Base-by-base conservation (phyloP, 2,888 invertebrate genomes). In the Drosophila eohydei region DNA sequence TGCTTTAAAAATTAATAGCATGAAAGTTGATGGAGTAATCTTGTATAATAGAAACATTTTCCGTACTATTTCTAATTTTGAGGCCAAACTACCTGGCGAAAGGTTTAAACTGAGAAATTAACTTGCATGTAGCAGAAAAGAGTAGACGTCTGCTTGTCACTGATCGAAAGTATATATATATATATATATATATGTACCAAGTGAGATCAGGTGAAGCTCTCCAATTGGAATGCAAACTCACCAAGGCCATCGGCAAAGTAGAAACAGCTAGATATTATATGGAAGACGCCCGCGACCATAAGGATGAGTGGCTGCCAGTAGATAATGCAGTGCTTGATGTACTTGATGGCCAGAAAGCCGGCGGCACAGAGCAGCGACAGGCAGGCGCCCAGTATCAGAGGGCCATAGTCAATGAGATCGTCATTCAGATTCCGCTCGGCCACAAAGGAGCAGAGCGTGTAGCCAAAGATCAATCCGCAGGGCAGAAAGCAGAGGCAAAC, bases 201-300 rank as follows among this genome's bases (percentile, higher is more conserved):
- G n/a, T n/a, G n/a, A 34, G 11, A 34, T 34, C 11, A 34, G 8
- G 3, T 34, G 34, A 9, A 34, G 11, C 8, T 7, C 34, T 38
- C 4, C 44, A 44, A 26, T 26, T 44, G 0, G 8, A 46, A 9
- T 26, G 1, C 0, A 7, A 16, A 80, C 91, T 91, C 68, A 92
- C 92, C 91, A 59, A 83, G 80, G 28, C 88, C 85, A 68, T 90
- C 82, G 46, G 85, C 91, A 77, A 92, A 92, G 72, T 91, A 92
- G 66, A 92, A 92, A 41, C 91, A 89, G 60, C 92, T 91, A n/a
- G 89, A 89, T 12, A 92, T 66, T 26, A 92, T 71, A 87, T 91
- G 83, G 56, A 91, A 87, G 4, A 63, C 71, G 4, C 73, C 88
- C 0, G 89, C 89, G 4, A 54, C 70, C 4, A 92, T 36, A 0